Percentiles rank a stretch among this genome's conserved stretches.
phyloP scores from a whole-genome alignment of 2,113 vertebrate genomes.

The Synodontis membranacea region DNA sequence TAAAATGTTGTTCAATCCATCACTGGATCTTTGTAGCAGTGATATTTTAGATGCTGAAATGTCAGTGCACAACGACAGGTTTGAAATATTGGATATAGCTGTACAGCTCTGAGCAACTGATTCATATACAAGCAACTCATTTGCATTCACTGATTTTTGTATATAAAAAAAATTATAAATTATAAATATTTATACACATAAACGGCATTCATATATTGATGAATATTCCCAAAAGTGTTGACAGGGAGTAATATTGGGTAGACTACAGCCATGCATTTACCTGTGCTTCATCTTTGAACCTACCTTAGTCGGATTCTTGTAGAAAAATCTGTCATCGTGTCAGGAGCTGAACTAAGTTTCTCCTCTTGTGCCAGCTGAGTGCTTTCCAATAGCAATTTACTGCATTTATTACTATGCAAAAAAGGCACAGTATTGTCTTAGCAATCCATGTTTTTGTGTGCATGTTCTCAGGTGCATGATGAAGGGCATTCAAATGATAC shows the following conservation, averaged over 20 bases:
- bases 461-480: no score
- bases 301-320: neutral
- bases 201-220: neutral
- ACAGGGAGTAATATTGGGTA: neutral
- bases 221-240: neutral
- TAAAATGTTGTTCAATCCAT: neutral
- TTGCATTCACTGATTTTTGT: neutral
- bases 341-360: neutral
- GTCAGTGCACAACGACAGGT: neutral
- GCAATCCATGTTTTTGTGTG: neutral
- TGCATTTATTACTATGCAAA: neutral
- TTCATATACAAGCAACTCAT: neutral
- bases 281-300: neutral
- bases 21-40: neutral
- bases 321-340: neutral
- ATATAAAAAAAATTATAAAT: no score
- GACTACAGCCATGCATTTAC: neutral
- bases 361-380: neutral
- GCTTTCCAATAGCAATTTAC: neutral
- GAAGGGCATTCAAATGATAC: neutral
- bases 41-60: constrained; percentile 15
- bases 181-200: neutral
- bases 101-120: neutral
- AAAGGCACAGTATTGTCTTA: neutral
- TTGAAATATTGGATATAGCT: neutral